Conservation (phyloP, 2,888 invertebrate species). For the Tinea pellionella region DNA sequence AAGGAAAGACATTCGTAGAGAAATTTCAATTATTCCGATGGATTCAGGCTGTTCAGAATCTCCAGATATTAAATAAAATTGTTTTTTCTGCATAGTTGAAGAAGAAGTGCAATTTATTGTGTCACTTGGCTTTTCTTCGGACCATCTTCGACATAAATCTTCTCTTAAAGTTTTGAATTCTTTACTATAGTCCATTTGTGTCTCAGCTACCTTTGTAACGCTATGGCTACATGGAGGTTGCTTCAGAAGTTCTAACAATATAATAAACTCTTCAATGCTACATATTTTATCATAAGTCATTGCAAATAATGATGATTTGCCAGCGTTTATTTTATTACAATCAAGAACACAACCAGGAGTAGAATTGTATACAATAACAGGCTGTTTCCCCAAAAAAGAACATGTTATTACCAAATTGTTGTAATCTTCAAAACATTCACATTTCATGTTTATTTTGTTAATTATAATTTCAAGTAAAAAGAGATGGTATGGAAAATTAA, state of each 20-base stretch:
- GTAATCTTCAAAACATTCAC: conserved; percentile 56
- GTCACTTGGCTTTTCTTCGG: conserved; percentile 44
- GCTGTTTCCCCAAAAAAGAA: conserved; percentile 49
- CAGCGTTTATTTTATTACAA: conserved; percentile 46
- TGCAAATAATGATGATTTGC: conserved; percentile 55
- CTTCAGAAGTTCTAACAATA: conserved; percentile 43
- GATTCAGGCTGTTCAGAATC: conserved; percentile 38
- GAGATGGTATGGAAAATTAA: conserved; percentile 53
- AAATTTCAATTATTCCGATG: conserved; percentile 53
- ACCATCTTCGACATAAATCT: conserved; percentile 53
- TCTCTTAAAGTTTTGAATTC: conserved; percentile 43
- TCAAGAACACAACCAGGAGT: conserved; percentile 43
- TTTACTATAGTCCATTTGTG: conserved; percentile 46
- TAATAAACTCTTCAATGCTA: conserved; percentile 42
- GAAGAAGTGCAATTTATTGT: conserved; percentile 54
- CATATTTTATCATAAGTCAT: conserved; percentile 64
- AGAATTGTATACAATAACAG: conserved; percentile 48
- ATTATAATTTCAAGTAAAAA: conserved; percentile 56
- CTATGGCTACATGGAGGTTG: conserved; percentile 54
- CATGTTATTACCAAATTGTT: conserved; percentile 55
- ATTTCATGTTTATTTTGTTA: conserved; percentile 62
- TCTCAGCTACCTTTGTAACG: conserved; percentile 49
- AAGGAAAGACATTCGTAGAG: conserved; percentile 54
- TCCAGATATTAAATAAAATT: conserved; percentile 49
- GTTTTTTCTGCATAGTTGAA: conserved; percentile 46